A percentile compares a stretch with the other conserved stretches of the same genome.
Conservation (phyloP, 2,888 invertebrate species). For the Rhagophthalmus giganteus region DNA sequence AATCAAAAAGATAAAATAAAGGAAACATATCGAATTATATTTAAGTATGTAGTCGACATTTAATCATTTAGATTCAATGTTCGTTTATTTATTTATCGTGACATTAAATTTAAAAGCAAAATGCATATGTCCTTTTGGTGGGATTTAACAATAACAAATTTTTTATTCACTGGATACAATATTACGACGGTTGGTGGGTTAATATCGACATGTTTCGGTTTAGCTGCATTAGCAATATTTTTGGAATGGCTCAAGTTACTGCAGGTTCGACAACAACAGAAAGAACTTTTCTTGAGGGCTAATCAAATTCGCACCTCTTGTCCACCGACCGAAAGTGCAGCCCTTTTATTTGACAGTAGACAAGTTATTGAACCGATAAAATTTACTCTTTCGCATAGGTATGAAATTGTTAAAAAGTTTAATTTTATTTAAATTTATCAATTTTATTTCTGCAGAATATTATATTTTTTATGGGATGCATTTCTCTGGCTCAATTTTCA, state of each 20-base stretch:
- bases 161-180: constrained; percentile 65
- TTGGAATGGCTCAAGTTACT: constrained; percentile 63
- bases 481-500: constrained; percentile 50
- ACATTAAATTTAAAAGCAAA: constrained; percentile 13
- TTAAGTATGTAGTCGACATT: background rate
- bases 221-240: constrained; percentile 62
- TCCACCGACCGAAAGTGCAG: constrained; percentile 54
- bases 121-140: constrained; percentile 74
- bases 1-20: background rate
- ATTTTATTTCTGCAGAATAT: constrained; percentile 47
- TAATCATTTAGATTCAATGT: no score
- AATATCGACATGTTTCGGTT: constrained; percentile 62
- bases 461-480: constrained; percentile 47
- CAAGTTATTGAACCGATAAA: constrained; percentile 42
- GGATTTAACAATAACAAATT: constrained; percentile 64
- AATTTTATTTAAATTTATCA: no score
- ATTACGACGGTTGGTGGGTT: constrained; percentile 60
- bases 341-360: constrained; percentile 48
- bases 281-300: constrained; percentile 48
- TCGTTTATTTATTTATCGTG: background rate
- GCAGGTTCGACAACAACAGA: constrained; percentile 56
- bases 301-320: constrained; percentile 49
- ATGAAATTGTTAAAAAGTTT: no score
- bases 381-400: constrained; percentile 42
- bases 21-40: background rate